Base-by-base conservation (phyloP, 2,888 invertebrate species). In the Dicranocentrus wangi region DNA sequence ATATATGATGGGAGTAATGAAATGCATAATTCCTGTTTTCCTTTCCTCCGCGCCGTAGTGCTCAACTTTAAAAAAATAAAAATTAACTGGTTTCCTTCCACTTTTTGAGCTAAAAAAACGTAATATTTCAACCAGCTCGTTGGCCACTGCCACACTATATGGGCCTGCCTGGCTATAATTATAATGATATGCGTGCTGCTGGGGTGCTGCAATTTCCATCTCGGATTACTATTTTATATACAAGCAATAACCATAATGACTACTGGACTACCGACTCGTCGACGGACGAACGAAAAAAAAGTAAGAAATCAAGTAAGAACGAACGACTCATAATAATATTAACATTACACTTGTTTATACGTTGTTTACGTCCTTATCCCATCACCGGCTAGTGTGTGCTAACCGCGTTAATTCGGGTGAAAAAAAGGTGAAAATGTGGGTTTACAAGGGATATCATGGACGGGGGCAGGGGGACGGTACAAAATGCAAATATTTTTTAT, bases 11-110 rank as follows among this genome's bases (percentile, higher is more conserved):
- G 32, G 3, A 32, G n/a, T 70, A 77, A 70, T 77, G 77, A 77
- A 77, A 70, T 77, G 69, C 77, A 77, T 70, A 70, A 77, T 77
- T 77, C 77, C 77, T 77, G 77, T 77, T 70, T 70, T 76, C 47
- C 63, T 70, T n/a, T 71, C 60, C 25, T 66, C n/a, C 42, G 42
- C 43, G 19, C 42, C 17, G 17, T 1, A 60, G n/a, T n/a, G n/a
- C n/a, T n/a, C 15, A 60, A 60, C 1, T 63, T 3, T 17, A 61
- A 8, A n/a, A 55, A 63, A 63, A 42, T 43, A 65, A 66, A 51
- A 53, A 55, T 39, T 27, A 75, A 58, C 65, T 75, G 66, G 75
- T 66, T 75, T 75, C 58, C 75, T 55, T 75, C 32, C 55, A 65
- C 42, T 32, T 65, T 53, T 25, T 63, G n/a, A 15, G 10, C 51